phyloP scores from a whole-genome alignment of 2,888 invertebrate species.

The Drosophila ezoana region DNA sequence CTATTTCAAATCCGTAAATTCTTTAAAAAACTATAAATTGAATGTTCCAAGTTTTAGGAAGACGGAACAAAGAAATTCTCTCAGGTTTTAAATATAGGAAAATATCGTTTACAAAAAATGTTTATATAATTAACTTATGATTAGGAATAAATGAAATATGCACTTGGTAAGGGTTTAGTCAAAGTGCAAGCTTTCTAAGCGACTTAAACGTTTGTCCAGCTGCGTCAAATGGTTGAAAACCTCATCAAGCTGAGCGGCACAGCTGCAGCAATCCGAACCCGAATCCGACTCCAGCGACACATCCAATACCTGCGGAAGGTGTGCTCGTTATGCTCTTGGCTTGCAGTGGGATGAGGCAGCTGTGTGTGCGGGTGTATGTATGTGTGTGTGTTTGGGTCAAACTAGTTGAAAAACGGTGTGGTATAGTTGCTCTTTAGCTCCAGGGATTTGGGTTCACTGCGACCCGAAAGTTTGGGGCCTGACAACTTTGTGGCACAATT shows the following conservation, averaged over 20 bases:
- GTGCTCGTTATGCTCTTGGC: slow-evolving; percentile 49
- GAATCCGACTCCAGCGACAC: slow-evolving; percentile 57
- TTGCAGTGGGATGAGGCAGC: slow-evolving; percentile 24
- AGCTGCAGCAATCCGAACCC: slow-evolving; percentile 47
- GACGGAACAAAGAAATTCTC: too few species aligned
- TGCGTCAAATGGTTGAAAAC: slow-evolving; percentile 37
- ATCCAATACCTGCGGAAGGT: slow-evolving; percentile 71
- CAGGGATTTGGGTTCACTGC: slow-evolving; percentile 5
- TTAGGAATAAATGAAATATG: slow-evolving; percentile 1
- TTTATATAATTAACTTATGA: slow-evolving; percentile 7
- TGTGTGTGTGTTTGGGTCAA: slow-evolving; percentile 15
- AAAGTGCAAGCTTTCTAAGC: slow-evolving; percentile 47
- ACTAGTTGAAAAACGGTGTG: slow-evolving; percentile 39
- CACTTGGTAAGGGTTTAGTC: slow-evolving; percentile 15
- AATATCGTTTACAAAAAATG: slow-evolving; percentile 7
- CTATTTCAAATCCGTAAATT: too few species aligned
- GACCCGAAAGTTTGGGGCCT: slow-evolving; percentile 5
- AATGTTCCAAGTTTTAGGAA: too few species aligned
- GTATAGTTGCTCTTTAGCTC: slow-evolving; percentile 17
- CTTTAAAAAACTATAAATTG: too few species aligned
- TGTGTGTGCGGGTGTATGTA: not conserved
- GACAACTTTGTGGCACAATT: not conserved
- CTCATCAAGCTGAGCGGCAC: slow-evolving; percentile 56
- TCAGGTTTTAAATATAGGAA: not conserved
- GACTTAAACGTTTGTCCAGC: slow-evolving; percentile 57